These are phyloP conservation scores for Lasiommata megera DNA, from an alignment of 2,888 invertebrate species.

Conservation along the genomic window DNA sequence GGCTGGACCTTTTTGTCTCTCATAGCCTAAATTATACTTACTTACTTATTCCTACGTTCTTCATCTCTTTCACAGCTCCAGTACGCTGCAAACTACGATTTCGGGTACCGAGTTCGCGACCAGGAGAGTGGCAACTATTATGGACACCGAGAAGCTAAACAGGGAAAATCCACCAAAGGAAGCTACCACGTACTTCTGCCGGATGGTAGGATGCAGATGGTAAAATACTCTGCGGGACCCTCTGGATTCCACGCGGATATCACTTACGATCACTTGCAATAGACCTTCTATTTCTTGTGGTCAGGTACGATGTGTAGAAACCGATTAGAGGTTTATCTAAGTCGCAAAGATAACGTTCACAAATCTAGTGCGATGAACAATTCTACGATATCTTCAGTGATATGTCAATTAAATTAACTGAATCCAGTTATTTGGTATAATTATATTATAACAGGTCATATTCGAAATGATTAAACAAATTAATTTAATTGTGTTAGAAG, in stretches of 20 bases:
- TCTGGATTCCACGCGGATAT: conserved; percentile 90
- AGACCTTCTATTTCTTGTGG: background rate
- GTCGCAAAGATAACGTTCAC: too few species aligned
- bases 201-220: conserved; percentile 89
- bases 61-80: conserved; percentile 68
- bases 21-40: too few species aligned
- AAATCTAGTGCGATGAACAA: too few species aligned
- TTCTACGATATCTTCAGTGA: too few species aligned
- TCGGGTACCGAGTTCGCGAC: conserved; percentile 88
- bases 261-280: conserved; percentile 76
- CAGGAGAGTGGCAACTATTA: conserved; percentile 87
- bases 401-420: too few species aligned
- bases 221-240: conserved; percentile 88
- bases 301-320: too few species aligned
- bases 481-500: too few species aligned
- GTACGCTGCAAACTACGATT: conserved; percentile 83
- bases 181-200: conserved; percentile 89
- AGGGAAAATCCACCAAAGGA: conserved; percentile 85
- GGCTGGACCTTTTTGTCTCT: too few species aligned
- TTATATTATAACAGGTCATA: too few species aligned
- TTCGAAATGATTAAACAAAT: too few species aligned
- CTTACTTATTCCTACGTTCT: conserved; percentile 6
- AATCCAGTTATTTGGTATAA: too few species aligned
- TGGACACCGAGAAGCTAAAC: conserved; percentile 87
- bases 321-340: too few species aligned